Conservation (phyloP, 1,140 invertebrate genomes). For the Caenorhabditis briggsae region DNA sequence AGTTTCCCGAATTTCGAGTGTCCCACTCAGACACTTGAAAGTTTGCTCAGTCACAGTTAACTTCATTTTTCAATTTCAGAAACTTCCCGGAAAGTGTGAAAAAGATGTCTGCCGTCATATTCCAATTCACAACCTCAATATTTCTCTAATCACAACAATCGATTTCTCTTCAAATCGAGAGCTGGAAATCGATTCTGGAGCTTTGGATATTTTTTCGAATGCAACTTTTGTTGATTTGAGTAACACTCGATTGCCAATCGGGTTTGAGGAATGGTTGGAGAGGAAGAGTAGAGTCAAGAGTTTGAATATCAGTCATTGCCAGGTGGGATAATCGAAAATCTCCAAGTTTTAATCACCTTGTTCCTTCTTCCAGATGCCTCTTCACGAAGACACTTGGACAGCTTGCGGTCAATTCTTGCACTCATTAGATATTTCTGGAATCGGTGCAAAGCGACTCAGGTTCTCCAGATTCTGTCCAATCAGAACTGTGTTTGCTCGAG, state of each 20-base stretch:
- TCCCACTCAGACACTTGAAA: constrained; percentile 4
- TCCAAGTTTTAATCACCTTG: neutral
- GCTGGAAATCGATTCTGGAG: constrained; percentile 56
- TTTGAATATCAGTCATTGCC: constrained; percentile 51
- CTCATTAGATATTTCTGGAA: constrained; percentile 62
- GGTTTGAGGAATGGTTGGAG: constrained; percentile 56
- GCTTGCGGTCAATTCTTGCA: constrained; percentile 58
- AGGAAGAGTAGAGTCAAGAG: constrained; percentile 36
- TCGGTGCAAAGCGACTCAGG: constrained; percentile 45
- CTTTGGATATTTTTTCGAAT: constrained; percentile 57
- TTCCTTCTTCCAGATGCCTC: neutral
- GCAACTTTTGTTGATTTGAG: constrained; percentile 59
- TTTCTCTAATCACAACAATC: constrained; percentile 44
- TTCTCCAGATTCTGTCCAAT: constrained; percentile 60
- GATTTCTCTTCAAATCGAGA: constrained; percentile 62
- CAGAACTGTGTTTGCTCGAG: constrained; percentile 26
- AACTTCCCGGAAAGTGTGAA: constrained; percentile 35
- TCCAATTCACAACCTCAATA: constrained; percentile 20
- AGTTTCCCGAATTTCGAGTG: neutral
- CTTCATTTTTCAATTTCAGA: constrained; percentile 18
- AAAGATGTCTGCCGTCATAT: constrained; percentile 51
- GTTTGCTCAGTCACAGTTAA: neutral
- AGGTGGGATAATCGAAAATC: neutral
- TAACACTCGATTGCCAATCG: constrained; percentile 55
- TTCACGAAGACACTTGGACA: constrained; percentile 60